Evolutionary conservation across 2,888 invertebrate genomes (phyloP).

Genomic region (Drosophila eohydei): DNA sequence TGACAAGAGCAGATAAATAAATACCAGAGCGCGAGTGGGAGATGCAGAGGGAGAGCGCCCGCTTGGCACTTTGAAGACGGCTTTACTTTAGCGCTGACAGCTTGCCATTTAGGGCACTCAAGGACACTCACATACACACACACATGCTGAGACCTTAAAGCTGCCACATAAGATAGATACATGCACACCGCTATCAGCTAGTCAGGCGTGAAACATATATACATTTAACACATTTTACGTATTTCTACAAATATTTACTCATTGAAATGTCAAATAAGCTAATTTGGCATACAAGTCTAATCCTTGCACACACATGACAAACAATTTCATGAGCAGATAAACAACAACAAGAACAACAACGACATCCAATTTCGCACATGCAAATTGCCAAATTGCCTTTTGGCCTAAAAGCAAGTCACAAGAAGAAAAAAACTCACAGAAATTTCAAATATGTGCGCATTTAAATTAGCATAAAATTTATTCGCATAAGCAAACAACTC

Average conservation of each 20-base stretch:
- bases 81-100: conserved; percentile 48
- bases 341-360: conserved; percentile 17
- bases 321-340: conserved; percentile 57
- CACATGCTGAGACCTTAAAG: conserved; percentile 33
- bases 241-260: conserved; percentile 69
- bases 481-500: conserved; percentile 2
- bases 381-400: conserved; percentile 54
- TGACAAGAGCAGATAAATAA: conserved; percentile 79
- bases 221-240: conserved; percentile 27
- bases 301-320: conserved; percentile 42
- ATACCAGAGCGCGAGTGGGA: conserved; percentile 20
- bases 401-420: neutral
- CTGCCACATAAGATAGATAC: neutral
- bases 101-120: conserved; percentile 48
- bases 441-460: conserved; percentile 61
- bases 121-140: conserved; percentile 17
- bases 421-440: neutral
- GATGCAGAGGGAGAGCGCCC: neutral
- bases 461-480: conserved; percentile 63
- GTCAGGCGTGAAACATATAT: conserved; percentile 32
- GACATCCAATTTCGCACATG: conserved; percentile 46
- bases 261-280: conserved; percentile 78
- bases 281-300: conserved; percentile 71
- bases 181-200: conserved; percentile 22
- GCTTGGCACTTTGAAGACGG: conserved; percentile 34